These are phyloP conservation scores for Lepus americanus DNA, from an alignment of 2,113 vertebrate genomes.

Conservation along the genomic window DNA sequence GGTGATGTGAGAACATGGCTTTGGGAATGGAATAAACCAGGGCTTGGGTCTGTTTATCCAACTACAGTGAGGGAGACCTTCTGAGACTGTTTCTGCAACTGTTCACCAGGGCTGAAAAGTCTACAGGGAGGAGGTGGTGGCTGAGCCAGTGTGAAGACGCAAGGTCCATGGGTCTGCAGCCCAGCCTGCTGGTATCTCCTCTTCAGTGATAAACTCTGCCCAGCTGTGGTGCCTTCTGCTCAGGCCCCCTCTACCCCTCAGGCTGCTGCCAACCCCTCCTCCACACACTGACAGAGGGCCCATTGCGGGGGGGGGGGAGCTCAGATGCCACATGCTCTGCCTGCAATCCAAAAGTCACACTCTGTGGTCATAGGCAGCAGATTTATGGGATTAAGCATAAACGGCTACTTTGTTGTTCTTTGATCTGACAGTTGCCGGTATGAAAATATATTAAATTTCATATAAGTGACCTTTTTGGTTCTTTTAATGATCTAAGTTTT, in stretches of 20 bases:
- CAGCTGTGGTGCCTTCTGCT: too few species aligned
- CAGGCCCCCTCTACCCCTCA: too few species aligned
- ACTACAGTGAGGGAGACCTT: neutral
- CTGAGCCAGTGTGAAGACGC: fast-evolving
- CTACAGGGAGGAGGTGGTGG: neutral
- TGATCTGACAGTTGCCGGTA: conserved; percentile 92
- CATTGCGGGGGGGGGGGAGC: conserved; percentile 36
- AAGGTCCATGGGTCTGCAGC: too few species aligned
- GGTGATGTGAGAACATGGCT: fast-evolving
- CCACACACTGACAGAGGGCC: neutral
- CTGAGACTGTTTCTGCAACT: conserved; percentile 47
- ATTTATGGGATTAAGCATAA: conserved; percentile 91
- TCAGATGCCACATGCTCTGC: conserved; percentile 86
- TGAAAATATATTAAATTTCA: conserved; percentile 93
- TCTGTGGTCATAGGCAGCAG: conserved; percentile 89
- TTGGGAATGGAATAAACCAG: neutral
- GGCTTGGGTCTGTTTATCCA: neutral
- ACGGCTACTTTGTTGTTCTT: conserved; percentile 93
- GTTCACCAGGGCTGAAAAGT: neutral
- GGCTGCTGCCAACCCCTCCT: neutral
- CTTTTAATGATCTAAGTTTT: conserved; percentile 87
- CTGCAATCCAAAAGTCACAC: conserved; percentile 86
- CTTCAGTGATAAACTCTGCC: too few species aligned
- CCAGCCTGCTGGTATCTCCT: neutral
- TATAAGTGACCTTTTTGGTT: conserved; percentile 87